Evolutionary conservation across 1,140 invertebrate genomes (phyloP), one percentile per base, ranked within the genome.

Genomic region (Cecropterus lyciades): DNA sequence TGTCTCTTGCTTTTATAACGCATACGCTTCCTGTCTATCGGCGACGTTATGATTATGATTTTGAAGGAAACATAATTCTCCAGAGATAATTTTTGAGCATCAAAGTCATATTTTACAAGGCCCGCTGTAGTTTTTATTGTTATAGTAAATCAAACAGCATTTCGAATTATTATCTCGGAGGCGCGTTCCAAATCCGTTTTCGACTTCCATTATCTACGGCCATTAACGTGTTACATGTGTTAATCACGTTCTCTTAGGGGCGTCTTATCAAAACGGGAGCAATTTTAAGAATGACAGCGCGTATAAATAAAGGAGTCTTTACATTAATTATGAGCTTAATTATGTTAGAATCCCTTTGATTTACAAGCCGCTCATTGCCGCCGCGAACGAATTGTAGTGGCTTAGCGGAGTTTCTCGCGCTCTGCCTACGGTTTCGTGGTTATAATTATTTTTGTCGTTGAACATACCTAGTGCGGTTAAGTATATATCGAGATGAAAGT

Each of bases 251-350:
- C 77, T 77, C 75, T 72, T 73, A 77, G 67, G 71, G 74, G 65
- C 71, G 72, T 72, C 72, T 86, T 87, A 87, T 87, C 81, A 82
- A 86, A 83, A 87, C 79, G 77, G 77, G 79, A 82, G 82, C 80
- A 84, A 90, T 88, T 89, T 87, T 87, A 86, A 87, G 87, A 87
- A 83, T 87, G 86, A 85, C 76, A 82, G 75, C 72, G 79, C 69
- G 84, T 85, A 88, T 89, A 91, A 91, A 91, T 90, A 90, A 91
- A 80, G 71, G 74, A 82, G 84, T 80, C 83, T 87, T 87, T 90
- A 88, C 87, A 89, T 90, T 89, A 89, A 92, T 90, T 91, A 87
- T 91, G 79, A 84, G 85, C 85, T 91, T 89, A 89, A 91, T 92
- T 89, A 89, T 88, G 82, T 87, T 82, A 81, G 86, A 89, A 87